A percentile compares a stretch with the other conserved stretches of the same genome.
Conservation (phyloP, 2,113 vertebrate genomes). For the Nesospiza acunhae region DNA sequence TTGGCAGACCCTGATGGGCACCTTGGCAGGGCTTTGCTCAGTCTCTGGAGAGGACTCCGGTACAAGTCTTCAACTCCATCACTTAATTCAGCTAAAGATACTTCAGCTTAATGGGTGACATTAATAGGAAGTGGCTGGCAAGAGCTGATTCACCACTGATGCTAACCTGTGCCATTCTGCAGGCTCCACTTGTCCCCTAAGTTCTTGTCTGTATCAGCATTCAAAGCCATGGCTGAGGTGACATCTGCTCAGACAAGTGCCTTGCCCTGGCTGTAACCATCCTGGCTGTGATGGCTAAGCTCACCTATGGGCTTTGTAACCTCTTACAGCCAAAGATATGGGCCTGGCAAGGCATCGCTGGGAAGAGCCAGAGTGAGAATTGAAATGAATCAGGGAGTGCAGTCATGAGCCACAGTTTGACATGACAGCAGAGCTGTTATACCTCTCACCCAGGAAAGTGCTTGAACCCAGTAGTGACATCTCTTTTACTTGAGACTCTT, state of each 20-base stretch:
- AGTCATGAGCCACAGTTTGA: background rate
- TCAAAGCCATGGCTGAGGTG: background rate
- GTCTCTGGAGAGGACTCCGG: background rate
- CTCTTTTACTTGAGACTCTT: background rate
- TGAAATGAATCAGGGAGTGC: background rate
- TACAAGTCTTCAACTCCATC: background rate
- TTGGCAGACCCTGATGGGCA: background rate
- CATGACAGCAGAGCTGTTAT: background rate
- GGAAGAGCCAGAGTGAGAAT: background rate
- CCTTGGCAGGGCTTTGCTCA: background rate
- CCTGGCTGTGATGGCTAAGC: background rate
- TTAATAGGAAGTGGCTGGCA: background rate
- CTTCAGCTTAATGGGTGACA: background rate
- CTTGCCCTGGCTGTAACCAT: background rate
- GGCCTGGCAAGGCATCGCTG: background rate
- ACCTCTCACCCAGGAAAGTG: background rate
- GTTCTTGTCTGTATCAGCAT: background rate
- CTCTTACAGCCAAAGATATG: accelerated
- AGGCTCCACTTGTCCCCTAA: background rate
- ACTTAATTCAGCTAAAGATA: background rate
- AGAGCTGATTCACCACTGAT: background rate
- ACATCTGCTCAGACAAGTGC: background rate
- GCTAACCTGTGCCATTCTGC: background rate
- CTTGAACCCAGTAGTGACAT: background rate
- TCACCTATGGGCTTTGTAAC: background rate